Conservation (phyloP, 53 echinoderm and acorn worm species). For the Holothuria leucospilota region DNA sequence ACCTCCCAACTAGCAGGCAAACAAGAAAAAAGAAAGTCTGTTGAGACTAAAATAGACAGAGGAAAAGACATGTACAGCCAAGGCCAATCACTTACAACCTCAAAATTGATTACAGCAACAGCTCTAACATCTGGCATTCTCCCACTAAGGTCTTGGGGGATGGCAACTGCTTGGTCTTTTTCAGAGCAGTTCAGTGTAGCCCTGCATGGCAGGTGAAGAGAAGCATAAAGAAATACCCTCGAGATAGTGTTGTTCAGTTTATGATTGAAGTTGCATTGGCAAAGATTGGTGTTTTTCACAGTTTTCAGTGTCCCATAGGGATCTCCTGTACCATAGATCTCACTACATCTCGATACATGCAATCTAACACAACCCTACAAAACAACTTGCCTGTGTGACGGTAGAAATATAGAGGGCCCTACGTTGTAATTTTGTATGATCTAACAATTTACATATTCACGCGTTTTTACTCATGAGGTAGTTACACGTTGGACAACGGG, state of each 20-base stretch:
- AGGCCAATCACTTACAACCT: too few relatives aligned
- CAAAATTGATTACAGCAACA: too few relatives aligned
- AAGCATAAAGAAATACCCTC: conserved; percentile 36
- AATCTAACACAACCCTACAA: background rate
- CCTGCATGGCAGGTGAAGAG: conserved; percentile 41
- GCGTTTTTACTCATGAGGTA: background rate
- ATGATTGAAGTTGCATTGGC: background rate
- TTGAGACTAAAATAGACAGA: too few relatives aligned
- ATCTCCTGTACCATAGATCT: background rate
- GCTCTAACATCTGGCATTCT: too few relatives aligned
- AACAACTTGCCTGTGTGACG: background rate
- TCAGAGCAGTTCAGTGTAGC: conserved; percentile 56
- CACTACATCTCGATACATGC: too few relatives aligned
- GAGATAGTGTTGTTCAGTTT: conserved; percentile 28
- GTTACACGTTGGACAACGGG: background rate
- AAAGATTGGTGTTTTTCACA: background rate
- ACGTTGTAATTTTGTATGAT: conserved; percentile 5
- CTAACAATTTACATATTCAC: background rate
- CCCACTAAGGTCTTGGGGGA: conserved; percentile 37
- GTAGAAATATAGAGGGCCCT: background rate
- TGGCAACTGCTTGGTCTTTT: conserved; percentile 80
- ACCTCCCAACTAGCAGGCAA: too few relatives aligned
- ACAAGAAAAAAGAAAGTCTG: too few relatives aligned
- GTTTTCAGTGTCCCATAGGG: background rate
- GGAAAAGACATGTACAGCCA: too few relatives aligned